Conservation (phyloP, 2,113 vertebrate species). For the Entelurus aequoreus region DNA sequence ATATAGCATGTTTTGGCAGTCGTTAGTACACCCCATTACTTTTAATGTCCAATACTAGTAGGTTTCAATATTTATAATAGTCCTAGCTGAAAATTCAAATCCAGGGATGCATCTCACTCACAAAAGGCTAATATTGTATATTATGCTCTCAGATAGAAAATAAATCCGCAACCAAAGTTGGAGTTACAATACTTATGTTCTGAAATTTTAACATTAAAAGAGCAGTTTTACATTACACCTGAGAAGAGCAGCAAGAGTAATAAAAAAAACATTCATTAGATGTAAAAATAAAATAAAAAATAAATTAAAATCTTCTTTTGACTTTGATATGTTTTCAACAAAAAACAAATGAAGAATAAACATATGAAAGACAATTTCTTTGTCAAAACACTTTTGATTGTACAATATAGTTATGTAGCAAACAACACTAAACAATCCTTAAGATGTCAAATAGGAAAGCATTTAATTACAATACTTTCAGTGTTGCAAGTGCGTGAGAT, state of each 20-base stretch:
- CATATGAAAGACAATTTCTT: too few species aligned
- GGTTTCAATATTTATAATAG: too few species aligned
- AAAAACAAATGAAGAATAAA: neutral
- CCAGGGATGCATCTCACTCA: neutral
- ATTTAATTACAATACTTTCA: too few species aligned
- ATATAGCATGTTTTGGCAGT: too few species aligned
- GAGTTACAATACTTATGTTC: conserved; percentile 15
- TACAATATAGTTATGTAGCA: too few species aligned
- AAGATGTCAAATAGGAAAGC: too few species aligned
- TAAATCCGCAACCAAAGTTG: neutral
- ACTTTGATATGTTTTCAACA: neutral
- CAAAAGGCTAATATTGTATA: conserved; percentile 1
- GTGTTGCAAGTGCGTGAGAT: too few species aligned
- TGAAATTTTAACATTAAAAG: conserved; percentile 13
- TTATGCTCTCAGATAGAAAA: neutral
- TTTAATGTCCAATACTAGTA: neutral
- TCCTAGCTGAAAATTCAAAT: neutral
- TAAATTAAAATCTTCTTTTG: neutral
- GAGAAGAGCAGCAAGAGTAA: conserved; percentile 6
- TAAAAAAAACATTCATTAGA: neutral
- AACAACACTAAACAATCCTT: too few species aligned
- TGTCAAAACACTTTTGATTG: too few species aligned
- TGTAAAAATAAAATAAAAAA: neutral
- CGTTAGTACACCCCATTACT: neutral
- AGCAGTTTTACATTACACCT: conserved; percentile 23